Conservation (phyloP, 2,888 invertebrate species). For the Dinocampus coccinellae region DNA sequence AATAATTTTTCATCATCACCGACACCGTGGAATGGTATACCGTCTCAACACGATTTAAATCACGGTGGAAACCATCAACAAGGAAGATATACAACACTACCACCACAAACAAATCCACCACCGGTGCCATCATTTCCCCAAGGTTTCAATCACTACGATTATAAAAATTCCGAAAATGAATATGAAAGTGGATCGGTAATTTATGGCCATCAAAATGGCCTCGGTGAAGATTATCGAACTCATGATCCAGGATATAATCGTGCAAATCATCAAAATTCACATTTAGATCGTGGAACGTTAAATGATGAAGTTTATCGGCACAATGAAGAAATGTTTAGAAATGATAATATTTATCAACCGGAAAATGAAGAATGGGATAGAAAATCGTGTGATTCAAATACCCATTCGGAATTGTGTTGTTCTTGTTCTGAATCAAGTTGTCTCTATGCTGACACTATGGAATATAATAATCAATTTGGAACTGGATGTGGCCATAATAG, state of each 20-base stretch:
- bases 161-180: constrained; percentile 64
- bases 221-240: constrained; percentile 56
- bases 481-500: constrained; percentile 55
- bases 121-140: constrained; percentile 64
- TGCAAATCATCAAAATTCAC: constrained; percentile 52
- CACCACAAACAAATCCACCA: constrained; percentile 66
- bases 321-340: constrained; percentile 62
- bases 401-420: constrained; percentile 66
- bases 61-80: constrained; percentile 51
- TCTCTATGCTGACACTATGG: constrained; percentile 65
- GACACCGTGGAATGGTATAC: constrained; percentile 58
- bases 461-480: constrained; percentile 63
- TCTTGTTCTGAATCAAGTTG: constrained; percentile 68
- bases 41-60: constrained; percentile 46
- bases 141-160: constrained; percentile 64
- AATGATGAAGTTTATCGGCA: constrained; percentile 64
- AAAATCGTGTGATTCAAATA: constrained; percentile 67
- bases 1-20: constrained; percentile 60
- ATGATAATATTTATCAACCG: constrained; percentile 60
- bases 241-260: constrained; percentile 55
- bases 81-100: constrained; percentile 63
- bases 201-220: constrained; percentile 65
- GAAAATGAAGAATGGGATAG: constrained; percentile 68
- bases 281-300: constrained; percentile 56
- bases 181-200: constrained; percentile 67